Evolutionary conservation across 2,888 invertebrate species (phyloP).

Genomic region (Melipona beecheii): DNA sequence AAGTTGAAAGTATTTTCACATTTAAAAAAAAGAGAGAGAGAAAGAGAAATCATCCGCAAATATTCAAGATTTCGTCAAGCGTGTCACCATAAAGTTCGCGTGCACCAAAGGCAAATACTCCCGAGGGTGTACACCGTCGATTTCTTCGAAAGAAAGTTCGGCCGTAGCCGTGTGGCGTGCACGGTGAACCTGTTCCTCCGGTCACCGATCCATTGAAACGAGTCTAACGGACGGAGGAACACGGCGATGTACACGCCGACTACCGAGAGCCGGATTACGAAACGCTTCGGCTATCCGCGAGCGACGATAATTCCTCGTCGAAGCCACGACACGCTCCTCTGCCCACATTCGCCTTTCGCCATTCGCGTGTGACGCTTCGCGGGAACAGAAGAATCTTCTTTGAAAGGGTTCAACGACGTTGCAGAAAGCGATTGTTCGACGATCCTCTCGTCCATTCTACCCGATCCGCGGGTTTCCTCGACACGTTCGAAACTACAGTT

Average conservation of each 20-base stretch:
- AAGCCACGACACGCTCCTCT: constrained; percentile 35
- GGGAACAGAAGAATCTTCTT: constrained; percentile 24
- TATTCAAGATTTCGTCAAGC: constrained; percentile 13
- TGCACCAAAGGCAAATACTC: background rate
- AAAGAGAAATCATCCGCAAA: background rate
- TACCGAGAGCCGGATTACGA: constrained; percentile 51
- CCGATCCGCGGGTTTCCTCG: background rate
- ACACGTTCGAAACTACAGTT: too few relatives aligned
- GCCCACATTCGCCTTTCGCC: constrained; percentile 60
- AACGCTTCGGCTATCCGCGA: constrained; percentile 52
- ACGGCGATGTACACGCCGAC: constrained; percentile 26
- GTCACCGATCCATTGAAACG: constrained; percentile 49
- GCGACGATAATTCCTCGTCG: constrained; percentile 56
- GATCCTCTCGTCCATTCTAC: background rate
- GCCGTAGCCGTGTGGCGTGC: background rate
- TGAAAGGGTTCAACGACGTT: background rate
- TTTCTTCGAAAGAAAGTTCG: constrained; percentile 51
- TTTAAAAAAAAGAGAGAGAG: too few relatives aligned
- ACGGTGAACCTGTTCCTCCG: constrained; percentile 48
- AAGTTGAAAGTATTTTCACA: background rate
- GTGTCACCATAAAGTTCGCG: background rate
- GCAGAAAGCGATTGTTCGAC: background rate
- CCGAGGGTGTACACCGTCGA: constrained; percentile 2
- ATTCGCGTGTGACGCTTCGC: constrained; percentile 28
- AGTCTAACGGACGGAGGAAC: constrained; percentile 45